Evolutionary conservation across 2,113 vertebrate genomes (phyloP).

Genomic region (Hemichromis elongatus): DNA sequence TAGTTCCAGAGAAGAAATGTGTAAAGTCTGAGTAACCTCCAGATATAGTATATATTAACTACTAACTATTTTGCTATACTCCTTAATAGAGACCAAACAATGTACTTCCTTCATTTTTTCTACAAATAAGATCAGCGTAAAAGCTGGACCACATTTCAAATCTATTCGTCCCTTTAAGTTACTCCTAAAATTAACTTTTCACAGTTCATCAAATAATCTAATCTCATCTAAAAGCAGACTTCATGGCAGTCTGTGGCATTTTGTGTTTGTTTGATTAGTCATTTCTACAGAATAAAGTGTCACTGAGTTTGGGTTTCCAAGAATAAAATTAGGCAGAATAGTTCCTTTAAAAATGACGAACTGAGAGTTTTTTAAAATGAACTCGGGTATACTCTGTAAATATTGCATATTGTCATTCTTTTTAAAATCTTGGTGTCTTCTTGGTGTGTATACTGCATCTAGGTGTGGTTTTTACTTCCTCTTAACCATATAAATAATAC

Average conservation of each 20-base stretch:
- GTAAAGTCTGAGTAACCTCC: not conserved
- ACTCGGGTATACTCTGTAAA: not conserved
- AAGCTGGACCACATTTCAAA: not conserved
- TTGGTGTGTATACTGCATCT: not conserved
- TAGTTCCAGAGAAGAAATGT: not conserved
- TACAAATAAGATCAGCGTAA: not conserved
- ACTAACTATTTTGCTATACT: too few species aligned
- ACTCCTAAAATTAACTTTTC: not conserved
- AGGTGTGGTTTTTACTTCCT: not conserved
- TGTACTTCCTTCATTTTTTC: too few species aligned
- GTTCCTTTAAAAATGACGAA: not conserved
- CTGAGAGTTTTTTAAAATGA: not conserved
- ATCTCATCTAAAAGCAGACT: not conserved
- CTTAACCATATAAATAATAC: not conserved
- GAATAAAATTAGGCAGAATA: not conserved
- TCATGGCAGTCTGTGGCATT: not conserved
- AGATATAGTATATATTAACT: too few species aligned
- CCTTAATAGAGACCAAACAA: too few species aligned
- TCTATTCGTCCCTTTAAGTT: not conserved
- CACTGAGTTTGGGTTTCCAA: not conserved
- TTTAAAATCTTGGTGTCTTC: not conserved
- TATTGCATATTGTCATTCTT: not conserved
- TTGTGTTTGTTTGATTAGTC: not conserved
- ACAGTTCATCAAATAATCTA: not conserved
- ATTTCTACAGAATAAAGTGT: not conserved